Percentiles rank a stretch among this genome's conserved stretches.
phyloP scores from a whole-genome alignment of 2,113 vertebrate species.

The Limnothrissa miodon region DNA sequence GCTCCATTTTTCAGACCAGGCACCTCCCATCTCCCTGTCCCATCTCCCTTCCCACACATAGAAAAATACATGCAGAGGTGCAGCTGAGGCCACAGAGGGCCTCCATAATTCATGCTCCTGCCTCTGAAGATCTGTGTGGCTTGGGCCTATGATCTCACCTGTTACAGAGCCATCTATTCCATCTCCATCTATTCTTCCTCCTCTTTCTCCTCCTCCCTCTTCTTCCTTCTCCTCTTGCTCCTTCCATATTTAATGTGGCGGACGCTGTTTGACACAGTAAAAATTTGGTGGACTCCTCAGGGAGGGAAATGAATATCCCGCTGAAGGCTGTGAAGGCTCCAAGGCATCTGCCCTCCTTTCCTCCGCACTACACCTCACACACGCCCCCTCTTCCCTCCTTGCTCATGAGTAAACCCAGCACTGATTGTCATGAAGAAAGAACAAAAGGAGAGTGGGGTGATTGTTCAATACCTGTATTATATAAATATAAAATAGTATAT shows the following conservation, averaged over 20 bases:
- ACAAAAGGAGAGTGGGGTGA: background rate
- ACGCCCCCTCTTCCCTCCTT: background rate
- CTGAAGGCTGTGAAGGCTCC: background rate
- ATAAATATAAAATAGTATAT: too few species aligned
- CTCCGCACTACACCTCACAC: background rate
- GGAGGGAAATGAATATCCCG: background rate
- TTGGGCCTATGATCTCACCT: background rate
- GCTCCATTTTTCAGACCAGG: background rate
- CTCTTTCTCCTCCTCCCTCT: background rate
- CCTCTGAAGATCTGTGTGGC: constrained; percentile 15
- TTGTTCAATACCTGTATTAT: too few species aligned
- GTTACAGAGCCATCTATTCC: background rate
- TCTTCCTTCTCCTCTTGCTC: background rate
- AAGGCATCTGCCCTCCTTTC: background rate
- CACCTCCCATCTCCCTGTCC: background rate
- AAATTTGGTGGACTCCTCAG: background rate
- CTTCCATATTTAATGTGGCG: background rate
- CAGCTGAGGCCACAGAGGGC: background rate
- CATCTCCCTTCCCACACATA: background rate
- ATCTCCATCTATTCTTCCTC: background rate
- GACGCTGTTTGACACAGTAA: background rate
- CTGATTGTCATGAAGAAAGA: background rate
- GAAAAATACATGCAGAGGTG: background rate
- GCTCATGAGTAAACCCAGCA: background rate
- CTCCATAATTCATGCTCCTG: background rate